Percentiles rank a stretch among this genome's conserved stretches.
Evolutionary conservation across 2,797 vertebrate species (phyloP).

Genomic region (Melopsittacus undulatus): DNA sequence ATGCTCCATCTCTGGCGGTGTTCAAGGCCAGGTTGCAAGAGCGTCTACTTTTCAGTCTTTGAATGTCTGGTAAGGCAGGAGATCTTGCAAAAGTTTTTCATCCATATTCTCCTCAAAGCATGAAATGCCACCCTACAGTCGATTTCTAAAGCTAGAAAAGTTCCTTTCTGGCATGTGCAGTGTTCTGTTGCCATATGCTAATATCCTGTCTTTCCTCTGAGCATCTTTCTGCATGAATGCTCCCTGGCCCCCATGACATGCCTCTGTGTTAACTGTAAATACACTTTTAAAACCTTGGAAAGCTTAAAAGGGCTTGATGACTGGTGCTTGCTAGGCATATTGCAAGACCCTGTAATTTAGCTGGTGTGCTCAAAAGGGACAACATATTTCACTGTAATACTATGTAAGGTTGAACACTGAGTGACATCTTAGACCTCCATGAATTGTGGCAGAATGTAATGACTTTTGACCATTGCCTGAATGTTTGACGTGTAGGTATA

Average conservation of each 20-base stretch:
- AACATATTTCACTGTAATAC: background rate
- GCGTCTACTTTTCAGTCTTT: background rate
- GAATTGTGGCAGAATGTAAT: background rate
- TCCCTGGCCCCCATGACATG: background rate
- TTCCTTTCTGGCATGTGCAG: conserved; percentile 14
- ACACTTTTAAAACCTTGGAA: background rate
- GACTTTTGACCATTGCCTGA: background rate
- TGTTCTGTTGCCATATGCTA: conserved; percentile 51
- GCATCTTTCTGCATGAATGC: conserved; percentile 37
- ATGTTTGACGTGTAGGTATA: background rate
- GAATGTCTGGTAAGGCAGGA: background rate
- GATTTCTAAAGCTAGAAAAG: conserved; percentile 13
- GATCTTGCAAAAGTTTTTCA: background rate
- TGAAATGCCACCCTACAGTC: background rate
- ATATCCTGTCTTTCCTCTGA: conserved; percentile 45
- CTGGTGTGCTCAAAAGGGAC: background rate
- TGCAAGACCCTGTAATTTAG: conserved; percentile 6
- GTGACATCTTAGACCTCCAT: background rate
- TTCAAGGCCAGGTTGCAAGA: background rate
- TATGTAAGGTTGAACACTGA: background rate
- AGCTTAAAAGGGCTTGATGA: conserved; percentile 4
- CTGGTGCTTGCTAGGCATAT: background rate
- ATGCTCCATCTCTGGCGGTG: no score
- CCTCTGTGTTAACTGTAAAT: background rate
- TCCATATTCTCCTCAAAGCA: background rate